Evolutionary conservation across 1,140 invertebrate genomes (phyloP), one percentile per base, ranked within the genome.

Genomic region (Heliconius nattereri): DNA sequence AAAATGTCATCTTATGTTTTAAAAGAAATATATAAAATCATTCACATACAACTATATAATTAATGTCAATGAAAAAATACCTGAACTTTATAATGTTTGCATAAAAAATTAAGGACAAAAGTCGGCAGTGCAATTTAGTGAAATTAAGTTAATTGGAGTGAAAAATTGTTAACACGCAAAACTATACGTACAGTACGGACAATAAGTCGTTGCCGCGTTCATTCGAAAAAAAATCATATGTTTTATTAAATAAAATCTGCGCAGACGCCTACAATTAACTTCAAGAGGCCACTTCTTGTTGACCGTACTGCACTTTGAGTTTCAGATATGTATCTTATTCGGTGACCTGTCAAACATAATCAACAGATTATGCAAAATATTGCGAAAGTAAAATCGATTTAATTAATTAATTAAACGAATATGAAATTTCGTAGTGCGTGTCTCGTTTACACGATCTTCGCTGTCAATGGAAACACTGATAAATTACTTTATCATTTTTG

Each of bases 101-200:
- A 82, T 81, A 84, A 82, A 82, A 80, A 82, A 83, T 84, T 84
- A 84, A 83, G 72, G 78, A 79, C 78, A 72, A 76, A 73, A 57
- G 76, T 83, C 78, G 78, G 29, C 57, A 49, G 79, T 73, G 73
- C 79, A 84, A 81, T 84, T 84, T 83, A 52, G 40, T 20, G 75
- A 75, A 80, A 80, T 80, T 80, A 80, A 80, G n/a, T 76, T 80
- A 80, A 80, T 80, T 80, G 79, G 79, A 66, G 37, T 73, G 79
- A 76, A 79, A 79, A 73, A 79, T 75, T 72, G 66, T 76, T 66
- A 73, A 76, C 79, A 80, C 74, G 74, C 57, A 76, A 77, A 71
- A 32, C 8, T 49, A 40, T 49, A 13, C 29, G 16, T 16, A 45
- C 40, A 45, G 13, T 16, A 45, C 40, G 40, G 13, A 13, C 40